Evolutionary conservation across 2,888 invertebrate species (phyloP), one percentile per base, ranked within the genome.

Genomic region (Microplitis deprimator): DNA sequence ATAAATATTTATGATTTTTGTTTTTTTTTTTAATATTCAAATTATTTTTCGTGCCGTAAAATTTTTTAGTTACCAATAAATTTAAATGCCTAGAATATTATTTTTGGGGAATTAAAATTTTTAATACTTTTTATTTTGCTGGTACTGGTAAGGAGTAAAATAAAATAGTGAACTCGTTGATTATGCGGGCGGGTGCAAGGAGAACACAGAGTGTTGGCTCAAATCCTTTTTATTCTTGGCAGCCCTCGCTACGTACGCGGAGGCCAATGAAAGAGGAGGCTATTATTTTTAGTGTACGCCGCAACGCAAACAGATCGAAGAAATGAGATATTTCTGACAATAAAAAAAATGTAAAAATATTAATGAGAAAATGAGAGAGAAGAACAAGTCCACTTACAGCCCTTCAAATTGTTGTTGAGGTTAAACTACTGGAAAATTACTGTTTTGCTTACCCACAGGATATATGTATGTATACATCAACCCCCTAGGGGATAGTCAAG

Each of bases 341-440:
- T 8, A 10, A 20, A 17, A 20, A 64, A 64, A 64, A 38, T 29
- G 0, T 16, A 13, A 64, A 13, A 64, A 17, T 64, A n/a, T 38
- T 13, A 67, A 20, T 38, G 17, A 67, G 13, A 67, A 6, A 67
- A n/a, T 20, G 39, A 67, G 39, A 67, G 38, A 67, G 64, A 64
- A 4, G 6, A 64, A 64, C 64, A 10, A 29, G 13, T 67, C 67
- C 67, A 67, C 67, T 67, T 67, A 38, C 67, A 29, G 8, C 67
- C 67, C 67, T 29, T 67, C 67, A 13, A 62, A 62, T 62, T 20
- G 17, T 62, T 20, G 39, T 50, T 50, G 67, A 20, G 67, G 20
- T 67, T 39, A 67, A 67, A 39, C 39, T 10, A 20, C 67, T 67
- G 67, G 67, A 67, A 67, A 67, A 67, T 67, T 3, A 67, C 67